These are phyloP conservation scores for Bos javanicus DNA, from an alignment of 2,113 vertebrate genomes.

Conservation along the genomic window DNA sequence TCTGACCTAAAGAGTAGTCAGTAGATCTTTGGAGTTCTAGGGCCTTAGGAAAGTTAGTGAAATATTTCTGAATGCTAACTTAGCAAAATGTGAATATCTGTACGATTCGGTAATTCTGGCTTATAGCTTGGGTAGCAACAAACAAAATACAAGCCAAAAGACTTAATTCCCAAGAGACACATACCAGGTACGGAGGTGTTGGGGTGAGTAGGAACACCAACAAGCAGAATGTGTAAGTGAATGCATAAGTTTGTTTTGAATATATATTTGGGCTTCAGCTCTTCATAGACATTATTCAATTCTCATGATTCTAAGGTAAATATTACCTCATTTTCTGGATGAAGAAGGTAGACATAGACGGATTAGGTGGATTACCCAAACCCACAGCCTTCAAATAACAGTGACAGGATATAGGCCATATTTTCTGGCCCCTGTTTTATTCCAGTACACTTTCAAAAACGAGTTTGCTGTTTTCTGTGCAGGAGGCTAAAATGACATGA, in stretches of 20 bases:
- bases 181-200: neutral
- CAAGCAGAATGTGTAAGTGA: neutral
- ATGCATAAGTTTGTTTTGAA: neutral
- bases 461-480: neutral
- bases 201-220: neutral
- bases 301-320: neutral
- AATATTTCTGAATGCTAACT: neutral
- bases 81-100: neutral
- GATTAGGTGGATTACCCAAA: neutral
- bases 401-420: neutral
- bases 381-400: neutral
- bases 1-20: neutral
- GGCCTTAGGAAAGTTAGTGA: neutral
- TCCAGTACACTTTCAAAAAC: neutral
- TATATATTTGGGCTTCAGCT: neutral
- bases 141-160: neutral
- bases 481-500: neutral
- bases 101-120: neutral
- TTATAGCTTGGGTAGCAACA: neutral
- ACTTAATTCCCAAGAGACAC: neutral
- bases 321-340: neutral
- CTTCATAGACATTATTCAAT: neutral
- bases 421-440: neutral
- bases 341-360: neutral
- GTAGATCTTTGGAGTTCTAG: neutral